A percentile compares a stretch with the other conserved stretches of the same genome.
Conservation (phyloP, 2,888 invertebrate species). For the Subacronicta megacephala region DNA sequence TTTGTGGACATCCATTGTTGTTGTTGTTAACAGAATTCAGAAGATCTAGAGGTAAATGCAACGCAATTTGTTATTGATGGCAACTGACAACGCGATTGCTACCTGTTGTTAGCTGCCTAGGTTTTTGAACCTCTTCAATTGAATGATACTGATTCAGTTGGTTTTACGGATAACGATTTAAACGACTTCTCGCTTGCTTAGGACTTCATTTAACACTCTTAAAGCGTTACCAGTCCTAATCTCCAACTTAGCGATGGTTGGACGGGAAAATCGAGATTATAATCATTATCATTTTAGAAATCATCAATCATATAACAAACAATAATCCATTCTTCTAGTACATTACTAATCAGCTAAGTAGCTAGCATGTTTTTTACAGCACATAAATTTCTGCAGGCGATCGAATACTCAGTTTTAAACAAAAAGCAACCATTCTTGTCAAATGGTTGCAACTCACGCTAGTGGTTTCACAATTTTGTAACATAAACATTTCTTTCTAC, state of each 20-base stretch:
- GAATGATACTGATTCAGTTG: not conserved
- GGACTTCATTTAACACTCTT: too few relatives aligned
- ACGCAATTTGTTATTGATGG: conserved; percentile 45
- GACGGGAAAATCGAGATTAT: too few relatives aligned
- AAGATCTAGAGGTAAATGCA: conserved; percentile 43
- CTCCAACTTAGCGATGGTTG: too few relatives aligned
- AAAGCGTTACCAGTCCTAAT: too few relatives aligned
- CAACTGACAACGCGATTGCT: conserved; percentile 27
- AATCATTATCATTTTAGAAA: too few relatives aligned
- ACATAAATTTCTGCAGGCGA: conserved; percentile 66
- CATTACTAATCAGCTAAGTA: conserved; percentile 23
- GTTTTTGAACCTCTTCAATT: not conserved
- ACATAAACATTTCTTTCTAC: too few relatives aligned
- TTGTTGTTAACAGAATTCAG: conserved; percentile 42
- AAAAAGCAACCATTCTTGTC: conserved; percentile 62
- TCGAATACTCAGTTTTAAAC: conserved; percentile 68
- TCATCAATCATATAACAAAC: too few relatives aligned
- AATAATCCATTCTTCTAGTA: conserved; percentile 3
- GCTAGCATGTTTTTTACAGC: conserved; percentile 55
- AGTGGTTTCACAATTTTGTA: conserved; percentile 56
- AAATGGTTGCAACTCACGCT: conserved; percentile 69
- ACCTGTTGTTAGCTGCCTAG: conserved; percentile 15
- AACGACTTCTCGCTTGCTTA: too few relatives aligned
- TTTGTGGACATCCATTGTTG: conserved; percentile 57
- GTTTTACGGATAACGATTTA: too few relatives aligned